A percentile compares a stretch with the other conserved stretches of the same genome.
These are phyloP conservation scores for Lepidurus apus DNA, from an alignment of 1,140 invertebrate species.

Conservation along the genomic window DNA sequence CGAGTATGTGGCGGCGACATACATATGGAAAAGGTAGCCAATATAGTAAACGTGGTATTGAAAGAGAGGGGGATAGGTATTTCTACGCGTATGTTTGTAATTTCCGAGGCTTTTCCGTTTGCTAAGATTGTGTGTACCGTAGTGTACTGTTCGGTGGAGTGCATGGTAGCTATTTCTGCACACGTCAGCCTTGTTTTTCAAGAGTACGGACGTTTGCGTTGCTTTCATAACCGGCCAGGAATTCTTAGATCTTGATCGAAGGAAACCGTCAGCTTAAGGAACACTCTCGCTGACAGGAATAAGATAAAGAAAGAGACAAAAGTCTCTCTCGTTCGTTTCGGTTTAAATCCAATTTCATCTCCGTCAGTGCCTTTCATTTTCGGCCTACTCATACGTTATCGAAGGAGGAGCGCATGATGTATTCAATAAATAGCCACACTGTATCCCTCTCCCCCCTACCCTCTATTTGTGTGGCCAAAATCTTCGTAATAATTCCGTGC, in stretches of 20 bases:
- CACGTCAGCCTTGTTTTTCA: too few relatives aligned
- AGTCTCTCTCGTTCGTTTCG: neutral
- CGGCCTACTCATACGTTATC: slow-evolving; percentile 2
- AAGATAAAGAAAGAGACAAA: neutral
- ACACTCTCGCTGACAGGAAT: slow-evolving; percentile 7
- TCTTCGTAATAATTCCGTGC: neutral
- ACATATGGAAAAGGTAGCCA: too few relatives aligned
- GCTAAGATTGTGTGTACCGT: too few relatives aligned
- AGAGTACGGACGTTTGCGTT: too few relatives aligned
- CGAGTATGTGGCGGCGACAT: too few relatives aligned
- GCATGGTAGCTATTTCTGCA: too few relatives aligned
- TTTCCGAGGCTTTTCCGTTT: too few relatives aligned
- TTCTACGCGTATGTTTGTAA: too few relatives aligned
- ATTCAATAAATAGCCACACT: slow-evolving; percentile 1
- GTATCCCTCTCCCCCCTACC: neutral
- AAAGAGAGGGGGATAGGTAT: too few relatives aligned
- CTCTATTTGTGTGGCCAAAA: neutral
- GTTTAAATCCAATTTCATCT: neutral
- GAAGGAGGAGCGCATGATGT: neutral
- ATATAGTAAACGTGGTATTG: too few relatives aligned
- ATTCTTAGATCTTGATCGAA: neutral
- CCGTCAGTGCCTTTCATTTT: neutral
- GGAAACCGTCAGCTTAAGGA: neutral
- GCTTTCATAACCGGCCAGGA: too few relatives aligned
- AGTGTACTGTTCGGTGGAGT: too few relatives aligned